Conservation (phyloP, 2,888 invertebrate genomes). For the Philereme vetulata region DNA sequence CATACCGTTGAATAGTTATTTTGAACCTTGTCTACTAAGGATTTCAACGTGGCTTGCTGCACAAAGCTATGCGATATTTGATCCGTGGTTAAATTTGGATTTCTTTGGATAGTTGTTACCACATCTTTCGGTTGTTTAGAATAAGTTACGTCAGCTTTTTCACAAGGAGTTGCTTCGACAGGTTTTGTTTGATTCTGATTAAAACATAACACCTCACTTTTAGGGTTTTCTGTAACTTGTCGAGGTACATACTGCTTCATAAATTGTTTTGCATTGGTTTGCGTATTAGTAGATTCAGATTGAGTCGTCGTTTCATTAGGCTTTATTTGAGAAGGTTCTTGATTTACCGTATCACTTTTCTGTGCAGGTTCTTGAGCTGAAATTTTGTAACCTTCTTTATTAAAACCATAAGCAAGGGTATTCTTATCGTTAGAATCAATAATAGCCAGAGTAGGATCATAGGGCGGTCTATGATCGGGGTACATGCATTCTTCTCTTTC, state of each 20-base stretch:
- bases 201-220: background rate
- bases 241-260: conserved; percentile 1
- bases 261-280: background rate
- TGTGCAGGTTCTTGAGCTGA: conserved; percentile 3
- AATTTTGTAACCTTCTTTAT: conserved; percentile 21
- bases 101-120: conserved; percentile 1
- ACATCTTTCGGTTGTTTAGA: background rate
- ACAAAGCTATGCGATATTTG: conserved; percentile 26
- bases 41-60: conserved; percentile 24
- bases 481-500: background rate
- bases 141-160: conserved; percentile 7
- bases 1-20: conserved; percentile 13
- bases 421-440: conserved; percentile 40
- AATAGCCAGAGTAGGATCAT: conserved; percentile 23
- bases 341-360: background rate
- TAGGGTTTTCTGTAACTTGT: background rate
- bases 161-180: background rate
- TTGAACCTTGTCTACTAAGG: conserved; percentile 16
- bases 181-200: background rate
- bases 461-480: background rate
- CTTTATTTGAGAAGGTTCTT: conserved; percentile 2
- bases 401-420: conserved; percentile 24
- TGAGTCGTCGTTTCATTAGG: background rate
- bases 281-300: background rate
- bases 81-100: conserved; percentile 8